These are phyloP conservation scores for Meganola albula DNA, from an alignment of 2,888 invertebrate genomes.

Conservation along the genomic window DNA sequence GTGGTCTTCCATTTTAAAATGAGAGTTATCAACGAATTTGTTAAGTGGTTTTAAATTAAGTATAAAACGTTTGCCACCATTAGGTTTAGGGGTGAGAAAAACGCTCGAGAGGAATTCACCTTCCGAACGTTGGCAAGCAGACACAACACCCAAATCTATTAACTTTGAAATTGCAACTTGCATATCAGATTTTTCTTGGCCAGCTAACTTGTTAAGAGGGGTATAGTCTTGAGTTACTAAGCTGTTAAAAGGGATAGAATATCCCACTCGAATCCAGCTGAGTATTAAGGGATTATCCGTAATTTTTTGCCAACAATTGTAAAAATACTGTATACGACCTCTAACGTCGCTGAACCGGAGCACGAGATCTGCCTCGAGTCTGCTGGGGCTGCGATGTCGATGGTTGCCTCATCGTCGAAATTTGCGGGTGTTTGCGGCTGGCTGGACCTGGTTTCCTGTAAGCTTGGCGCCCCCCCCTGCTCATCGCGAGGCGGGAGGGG, in stretches of 20 bases:
- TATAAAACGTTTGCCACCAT: constrained; percentile 19
- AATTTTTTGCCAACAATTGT: constrained; percentile 4
- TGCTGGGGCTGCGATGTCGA: background rate
- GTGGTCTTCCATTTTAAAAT: constrained; percentile 27
- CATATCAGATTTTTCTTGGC: constrained; percentile 8
- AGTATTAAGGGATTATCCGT: background rate
- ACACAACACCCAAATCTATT: constrained; percentile 19
- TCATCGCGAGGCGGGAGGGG: constrained; percentile 13
- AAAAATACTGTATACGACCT: constrained; percentile 4
- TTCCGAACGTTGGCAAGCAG: constrained; percentile 3
- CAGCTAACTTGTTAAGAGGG: constrained; percentile 1
- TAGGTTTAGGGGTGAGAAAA: constrained; percentile 20
- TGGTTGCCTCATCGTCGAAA: background rate
- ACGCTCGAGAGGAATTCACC: constrained; percentile 18
- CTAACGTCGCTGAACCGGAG: background rate
- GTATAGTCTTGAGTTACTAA: background rate
- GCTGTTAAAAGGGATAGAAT: background rate
- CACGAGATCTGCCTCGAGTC: background rate
- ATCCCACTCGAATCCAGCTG: background rate
- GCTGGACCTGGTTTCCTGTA: background rate
- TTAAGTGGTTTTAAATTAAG: constrained; percentile 21
- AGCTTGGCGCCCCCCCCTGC: constrained; percentile 17
- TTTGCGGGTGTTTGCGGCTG: background rate
- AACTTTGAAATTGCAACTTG: constrained; percentile 15
- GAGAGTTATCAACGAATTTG: constrained; percentile 14